phyloP scores from a whole-genome alignment of 1,140 invertebrate genomes.

The Eriocheir sinensis region DNA sequence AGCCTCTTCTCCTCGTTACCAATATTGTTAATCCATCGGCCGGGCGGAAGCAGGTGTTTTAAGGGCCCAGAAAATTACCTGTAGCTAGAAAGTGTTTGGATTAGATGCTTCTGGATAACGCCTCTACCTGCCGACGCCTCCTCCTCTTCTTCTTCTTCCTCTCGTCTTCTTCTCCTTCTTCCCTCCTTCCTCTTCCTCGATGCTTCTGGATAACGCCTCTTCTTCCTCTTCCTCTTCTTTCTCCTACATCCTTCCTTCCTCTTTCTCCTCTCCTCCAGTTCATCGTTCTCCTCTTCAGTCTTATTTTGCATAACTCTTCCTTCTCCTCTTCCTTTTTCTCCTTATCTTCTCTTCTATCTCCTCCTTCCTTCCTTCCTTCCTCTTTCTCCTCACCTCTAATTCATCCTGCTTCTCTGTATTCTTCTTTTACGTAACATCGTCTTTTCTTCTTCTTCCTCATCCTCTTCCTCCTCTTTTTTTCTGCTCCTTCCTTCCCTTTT shows the following conservation, averaged over 20 bases:
- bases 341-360: not conserved
- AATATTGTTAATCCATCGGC: slow-evolving; percentile 65
- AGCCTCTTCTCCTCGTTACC: not conserved
- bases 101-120: slow-evolving; percentile 69
- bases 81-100: slow-evolving; percentile 72
- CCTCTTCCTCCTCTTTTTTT: not conserved
- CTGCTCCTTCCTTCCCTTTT: not conserved
- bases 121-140: not conserved
- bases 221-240: not conserved
- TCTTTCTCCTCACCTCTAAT: not conserved
- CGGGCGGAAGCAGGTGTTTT: slow-evolving; percentile 68
- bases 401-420: no score
- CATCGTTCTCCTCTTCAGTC: not conserved
- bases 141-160: not conserved
- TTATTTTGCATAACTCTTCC: not conserved
- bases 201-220: not conserved
- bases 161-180: no score
- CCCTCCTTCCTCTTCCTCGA: not conserved
- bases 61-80: slow-evolving; percentile 67
- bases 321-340: not conserved
- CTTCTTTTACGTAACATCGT: no score
- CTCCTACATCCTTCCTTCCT: not conserved
- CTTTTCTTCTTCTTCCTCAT: not conserved
- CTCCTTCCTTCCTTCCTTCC: not conserved
- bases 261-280: no score